Percentiles rank a stretch among this genome's conserved stretches.
Evolutionary conservation across 2,797 vertebrate species (phyloP).

Genomic region (Mus caroli): DNA sequence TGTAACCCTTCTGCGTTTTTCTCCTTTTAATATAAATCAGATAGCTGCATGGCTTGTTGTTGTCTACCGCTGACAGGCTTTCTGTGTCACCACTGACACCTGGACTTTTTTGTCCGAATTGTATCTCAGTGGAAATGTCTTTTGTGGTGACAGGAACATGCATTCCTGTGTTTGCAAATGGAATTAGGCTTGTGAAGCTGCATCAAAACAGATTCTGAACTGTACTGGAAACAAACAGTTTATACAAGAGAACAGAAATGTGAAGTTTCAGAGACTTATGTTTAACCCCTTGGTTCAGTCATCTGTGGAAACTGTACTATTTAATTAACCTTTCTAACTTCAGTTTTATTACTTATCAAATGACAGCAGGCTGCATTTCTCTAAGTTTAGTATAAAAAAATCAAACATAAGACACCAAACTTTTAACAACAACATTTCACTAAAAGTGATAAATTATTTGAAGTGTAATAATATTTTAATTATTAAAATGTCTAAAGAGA

Average conservation of each 20-base stretch:
- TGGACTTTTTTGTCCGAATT: constrained; percentile 45
- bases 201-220: constrained; percentile 20
- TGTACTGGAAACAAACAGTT: constrained; percentile 53
- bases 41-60: constrained; percentile 55
- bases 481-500: constrained; percentile 11
- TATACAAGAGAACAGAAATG: constrained; percentile 38
- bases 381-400: constrained; percentile 45
- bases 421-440: constrained; percentile 29
- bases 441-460: constrained; percentile 37
- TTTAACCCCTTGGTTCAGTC: constrained; percentile 18
- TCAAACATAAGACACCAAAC: background rate
- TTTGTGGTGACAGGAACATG: constrained; percentile 63
- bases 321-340: constrained; percentile 63
- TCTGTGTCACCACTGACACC: constrained; percentile 52
- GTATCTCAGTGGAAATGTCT: constrained; percentile 58
- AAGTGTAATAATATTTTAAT: background rate
- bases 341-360: constrained; percentile 44
- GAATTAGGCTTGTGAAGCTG: constrained; percentile 8
- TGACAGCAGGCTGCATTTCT: constrained; percentile 8
- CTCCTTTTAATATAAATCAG: constrained; percentile 41
- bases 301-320: background rate
- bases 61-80: constrained; percentile 34
- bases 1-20: constrained; percentile 36
- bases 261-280: background rate
- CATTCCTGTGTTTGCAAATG: constrained; percentile 60